Evolutionary conservation across 2,797 vertebrate species (phyloP).

Genomic region (Eulemur coronatus): DNA sequence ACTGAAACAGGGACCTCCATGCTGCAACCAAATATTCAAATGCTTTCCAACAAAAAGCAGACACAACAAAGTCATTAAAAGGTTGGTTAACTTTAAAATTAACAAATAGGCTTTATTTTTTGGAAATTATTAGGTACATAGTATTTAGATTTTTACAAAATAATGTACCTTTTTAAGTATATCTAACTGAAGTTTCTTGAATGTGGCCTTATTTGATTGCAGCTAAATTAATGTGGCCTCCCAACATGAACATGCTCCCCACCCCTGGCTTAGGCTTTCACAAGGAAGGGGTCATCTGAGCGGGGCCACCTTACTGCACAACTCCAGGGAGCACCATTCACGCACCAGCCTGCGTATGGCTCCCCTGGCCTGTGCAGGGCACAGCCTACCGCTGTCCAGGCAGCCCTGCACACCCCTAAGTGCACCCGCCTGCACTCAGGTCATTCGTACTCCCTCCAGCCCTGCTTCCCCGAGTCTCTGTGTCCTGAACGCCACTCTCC

Average conservation of each 20-base stretch:
- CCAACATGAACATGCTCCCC: neutral
- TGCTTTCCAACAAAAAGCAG: neutral
- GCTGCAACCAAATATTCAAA: neutral
- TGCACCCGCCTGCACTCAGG: neutral
- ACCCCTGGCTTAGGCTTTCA: neutral
- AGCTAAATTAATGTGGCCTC: neutral
- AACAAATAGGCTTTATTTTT: no score
- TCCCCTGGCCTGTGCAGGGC: neutral
- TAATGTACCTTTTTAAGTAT: neutral
- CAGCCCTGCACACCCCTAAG: neutral
- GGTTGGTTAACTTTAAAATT: no score
- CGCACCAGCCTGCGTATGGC: rapidly evolving
- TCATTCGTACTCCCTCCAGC: neutral
- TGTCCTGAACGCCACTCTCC: neutral
- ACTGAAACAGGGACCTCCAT: neutral
- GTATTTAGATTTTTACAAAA: neutral
- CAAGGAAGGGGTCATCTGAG: neutral
- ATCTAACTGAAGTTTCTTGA: neutral
- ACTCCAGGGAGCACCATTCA: no score
- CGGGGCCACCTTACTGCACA: rapidly evolving
- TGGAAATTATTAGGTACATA: neutral
- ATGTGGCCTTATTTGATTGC: neutral
- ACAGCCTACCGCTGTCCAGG: no score
- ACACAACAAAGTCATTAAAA: neutral
- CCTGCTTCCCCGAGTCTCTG: neutral